Evolutionary conservation across 37 sponge, comb jelly and placozoan genomes (phyloP).

Genomic region (Tethya wilhelma): DNA sequence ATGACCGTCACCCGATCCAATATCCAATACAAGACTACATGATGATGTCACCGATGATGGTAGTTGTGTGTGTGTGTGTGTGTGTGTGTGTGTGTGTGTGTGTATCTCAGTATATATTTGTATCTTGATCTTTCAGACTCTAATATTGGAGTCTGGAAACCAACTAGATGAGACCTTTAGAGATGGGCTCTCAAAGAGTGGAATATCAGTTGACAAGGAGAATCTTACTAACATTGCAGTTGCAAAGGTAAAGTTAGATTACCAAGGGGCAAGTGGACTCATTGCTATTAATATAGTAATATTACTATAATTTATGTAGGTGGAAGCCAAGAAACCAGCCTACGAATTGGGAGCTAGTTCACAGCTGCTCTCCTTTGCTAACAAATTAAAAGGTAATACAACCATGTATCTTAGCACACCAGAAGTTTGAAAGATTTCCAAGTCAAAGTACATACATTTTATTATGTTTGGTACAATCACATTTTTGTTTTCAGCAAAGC

Average conservation of each 20-base stretch:
- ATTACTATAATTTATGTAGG: constrained; percentile 41
- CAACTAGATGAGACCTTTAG: constrained; percentile 7
- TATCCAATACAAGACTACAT: constrained; percentile 35
- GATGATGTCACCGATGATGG: neutral
- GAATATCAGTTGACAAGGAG: neutral
- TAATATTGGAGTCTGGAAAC: constrained; percentile 17
- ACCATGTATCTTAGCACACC: no score
- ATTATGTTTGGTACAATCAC: no score
- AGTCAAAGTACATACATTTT: no score
- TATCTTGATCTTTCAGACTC: no score
- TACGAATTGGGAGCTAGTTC: constrained; percentile 86
- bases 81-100: no score
- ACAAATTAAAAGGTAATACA: neutral
- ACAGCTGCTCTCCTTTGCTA: constrained; percentile 58
- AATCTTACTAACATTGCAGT: constrained; percentile 13
- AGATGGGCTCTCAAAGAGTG: neutral
- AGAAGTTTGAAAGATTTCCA: no score
- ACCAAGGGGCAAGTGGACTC: neutral
- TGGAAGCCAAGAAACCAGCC: constrained; percentile 76
- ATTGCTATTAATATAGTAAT: neutral
- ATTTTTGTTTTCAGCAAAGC: neutral
- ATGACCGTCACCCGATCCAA: constrained; percentile 81
- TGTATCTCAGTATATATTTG: no score
- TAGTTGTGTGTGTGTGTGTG: no score
- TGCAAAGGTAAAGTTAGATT: constrained; percentile 9